Evolutionary conservation across 2,888 invertebrate genomes (phyloP), one percentile per base, ranked within the genome.

Genomic region (Erebia aethiops): DNA sequence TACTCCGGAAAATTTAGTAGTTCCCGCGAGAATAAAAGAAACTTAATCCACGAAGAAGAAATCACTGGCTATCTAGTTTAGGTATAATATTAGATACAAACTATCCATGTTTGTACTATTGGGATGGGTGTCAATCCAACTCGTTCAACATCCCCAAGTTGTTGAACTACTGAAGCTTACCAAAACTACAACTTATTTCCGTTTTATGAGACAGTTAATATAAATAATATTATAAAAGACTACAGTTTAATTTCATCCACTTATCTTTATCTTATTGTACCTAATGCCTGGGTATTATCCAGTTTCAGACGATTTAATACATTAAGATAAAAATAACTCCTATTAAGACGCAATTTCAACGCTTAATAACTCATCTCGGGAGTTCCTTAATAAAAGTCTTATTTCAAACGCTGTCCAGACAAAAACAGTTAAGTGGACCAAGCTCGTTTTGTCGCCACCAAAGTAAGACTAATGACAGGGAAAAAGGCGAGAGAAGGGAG

Each of bases 381-480:
- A 64, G 52, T 64, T 11, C 41, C 35, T 64, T 64, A 41, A 52
- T 54, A 54, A 64, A 64, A 52, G 64, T 64, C 35, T 54, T 64
- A 64, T 64, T 64, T 54, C 64, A 54, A 64, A 64, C 52, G 52
- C 26, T 43, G 60, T 62, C 43, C 62, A 56, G 26, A 62, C n/a
- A 69, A 62, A 69, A 69, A 69, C 52, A 46, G 18, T 69, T 56
- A 54, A 69, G 46, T 63, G 56, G 26, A 49, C 56, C n/a, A 46
- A 58, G 46, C 43, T 60, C 18, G 13, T 67, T 67, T 66, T 67
- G 62, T 43, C 63, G 62, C 56, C 18, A 18, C 67, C 58, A 61
- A 72, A 69, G 74, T 75, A 71, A 75, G 68, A 75, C 73, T 71
- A 73, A 75, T 71, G 67, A 70, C 65, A n/a, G 61, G 58, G 26